Conservation (phyloP, 1,140 invertebrate genomes). For the Pseudomyrmex flavicornis region DNA sequence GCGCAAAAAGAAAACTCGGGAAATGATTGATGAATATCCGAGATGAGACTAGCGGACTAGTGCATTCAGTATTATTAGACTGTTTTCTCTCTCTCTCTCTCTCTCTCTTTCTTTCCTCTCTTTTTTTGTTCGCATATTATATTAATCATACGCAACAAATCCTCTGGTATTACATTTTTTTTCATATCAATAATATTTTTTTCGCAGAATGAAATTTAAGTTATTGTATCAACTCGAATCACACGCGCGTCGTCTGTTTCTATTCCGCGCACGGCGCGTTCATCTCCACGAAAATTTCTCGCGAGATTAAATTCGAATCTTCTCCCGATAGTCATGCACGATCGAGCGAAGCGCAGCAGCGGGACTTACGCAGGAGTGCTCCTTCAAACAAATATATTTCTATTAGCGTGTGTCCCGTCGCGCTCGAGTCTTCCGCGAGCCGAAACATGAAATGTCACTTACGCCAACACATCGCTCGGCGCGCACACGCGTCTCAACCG, state of each 20-base stretch:
- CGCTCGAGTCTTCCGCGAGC: slow-evolving; percentile 69
- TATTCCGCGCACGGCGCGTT: slow-evolving; percentile 38
- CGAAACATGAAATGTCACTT: slow-evolving; percentile 75
- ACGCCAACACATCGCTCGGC: slow-evolving; percentile 64
- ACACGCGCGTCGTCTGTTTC: neutral
- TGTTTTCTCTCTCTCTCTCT: neutral
- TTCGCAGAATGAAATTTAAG: slow-evolving; percentile 3
- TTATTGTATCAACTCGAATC: neutral
- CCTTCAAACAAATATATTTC: slow-evolving; percentile 74
- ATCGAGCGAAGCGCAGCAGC: slow-evolving; percentile 30
- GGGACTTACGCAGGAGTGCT: slow-evolving; percentile 43
- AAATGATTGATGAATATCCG: slow-evolving; percentile 13
- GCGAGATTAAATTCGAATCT: slow-evolving; percentile 56
- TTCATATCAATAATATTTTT: slow-evolving; percentile 1
- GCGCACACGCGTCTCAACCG: slow-evolving; percentile 13
- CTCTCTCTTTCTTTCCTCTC: neutral
- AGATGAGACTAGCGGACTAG: neutral
- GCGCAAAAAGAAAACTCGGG: slow-evolving; percentile 27
- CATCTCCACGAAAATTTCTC: slow-evolving; percentile 47
- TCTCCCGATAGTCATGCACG: slow-evolving; percentile 53
- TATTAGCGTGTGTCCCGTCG: slow-evolving; percentile 67
- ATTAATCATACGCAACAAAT: neutral
- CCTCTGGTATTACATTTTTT: neutral
- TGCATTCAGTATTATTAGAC: slow-evolving; percentile 3
- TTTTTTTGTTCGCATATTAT: neutral